A percentile compares a stretch with the other conserved stretches of the same genome.
Conservation (phyloP, 2,797 vertebrate genomes). For the Ptychobarbus kaznakovi region DNA sequence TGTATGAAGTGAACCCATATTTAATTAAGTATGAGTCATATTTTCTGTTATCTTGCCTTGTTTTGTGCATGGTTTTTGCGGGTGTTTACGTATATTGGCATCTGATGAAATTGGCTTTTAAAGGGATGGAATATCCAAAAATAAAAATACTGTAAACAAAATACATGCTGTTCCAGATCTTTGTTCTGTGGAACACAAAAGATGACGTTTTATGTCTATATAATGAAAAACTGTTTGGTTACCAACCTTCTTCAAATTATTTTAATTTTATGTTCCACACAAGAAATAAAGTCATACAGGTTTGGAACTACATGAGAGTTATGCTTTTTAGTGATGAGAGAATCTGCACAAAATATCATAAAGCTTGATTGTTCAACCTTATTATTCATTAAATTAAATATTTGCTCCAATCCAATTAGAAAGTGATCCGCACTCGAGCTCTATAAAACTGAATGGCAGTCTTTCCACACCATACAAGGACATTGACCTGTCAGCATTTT, state of each 20-base stretch:
- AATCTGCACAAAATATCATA: neutral
- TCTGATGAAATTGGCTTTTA: neutral
- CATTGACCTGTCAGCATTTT: slow-evolving; percentile 30
- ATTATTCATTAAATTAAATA: neutral
- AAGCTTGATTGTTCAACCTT: neutral
- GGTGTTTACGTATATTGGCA: neutral
- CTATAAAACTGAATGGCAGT: slow-evolving; percentile 31
- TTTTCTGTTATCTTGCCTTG: neutral
- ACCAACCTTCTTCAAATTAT: neutral
- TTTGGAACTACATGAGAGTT: no score
- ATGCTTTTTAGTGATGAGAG: neutral
- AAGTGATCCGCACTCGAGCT: slow-evolving; percentile 1
- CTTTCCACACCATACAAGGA: slow-evolving; percentile 66
- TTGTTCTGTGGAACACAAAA: neutral
- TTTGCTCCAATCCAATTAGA: slow-evolving; percentile 28
- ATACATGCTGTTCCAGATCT: neutral
- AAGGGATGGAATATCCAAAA: neutral
- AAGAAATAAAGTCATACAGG: no score
- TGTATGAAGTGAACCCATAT: neutral
- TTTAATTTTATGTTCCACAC: no score
- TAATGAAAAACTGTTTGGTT: neutral
- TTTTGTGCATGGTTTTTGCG: neutral
- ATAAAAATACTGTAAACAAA: neutral
- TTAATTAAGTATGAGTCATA: neutral
- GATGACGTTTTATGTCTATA: neutral